These are phyloP conservation scores for Takifugu rubripes DNA, from an alignment of 2,797 vertebrate species.

Conservation along the genomic window DNA sequence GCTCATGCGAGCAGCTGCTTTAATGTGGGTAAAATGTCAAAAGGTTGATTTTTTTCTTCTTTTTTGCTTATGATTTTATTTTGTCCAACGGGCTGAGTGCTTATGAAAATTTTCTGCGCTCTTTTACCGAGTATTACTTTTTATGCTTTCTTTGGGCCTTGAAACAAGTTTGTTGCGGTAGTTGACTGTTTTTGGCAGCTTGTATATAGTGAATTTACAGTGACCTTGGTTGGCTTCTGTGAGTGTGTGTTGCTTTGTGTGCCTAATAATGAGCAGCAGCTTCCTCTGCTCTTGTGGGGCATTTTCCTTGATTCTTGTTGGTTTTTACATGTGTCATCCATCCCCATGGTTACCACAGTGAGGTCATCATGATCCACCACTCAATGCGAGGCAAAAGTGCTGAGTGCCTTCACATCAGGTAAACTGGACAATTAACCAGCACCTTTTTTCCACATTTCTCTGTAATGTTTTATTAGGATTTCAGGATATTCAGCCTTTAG, in stretches of 20 bases:
- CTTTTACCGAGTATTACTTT: not conserved
- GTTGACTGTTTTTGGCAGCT: not conserved
- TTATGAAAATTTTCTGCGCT: not conserved
- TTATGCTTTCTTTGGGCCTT: constrained; percentile 7
- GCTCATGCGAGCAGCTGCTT: not conserved
- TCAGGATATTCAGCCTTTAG: not conserved
- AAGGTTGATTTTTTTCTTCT: not conserved
- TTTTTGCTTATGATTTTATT: not conserved
- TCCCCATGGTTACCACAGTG: constrained; percentile 94
- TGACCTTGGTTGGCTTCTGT: constrained; percentile 13
- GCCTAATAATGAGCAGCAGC: constrained; percentile 28
- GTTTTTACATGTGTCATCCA: constrained; percentile 87
- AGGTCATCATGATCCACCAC: constrained; percentile 97
- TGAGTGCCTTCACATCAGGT: constrained; percentile 97
- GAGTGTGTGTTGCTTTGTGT: constrained; percentile 21
- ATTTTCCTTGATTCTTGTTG: constrained; percentile 67
- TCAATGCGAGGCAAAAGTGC: constrained; percentile 98
- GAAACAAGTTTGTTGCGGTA: constrained; percentile 12
- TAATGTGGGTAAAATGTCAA: constrained; percentile 7
- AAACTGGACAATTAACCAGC: constrained; percentile 68
- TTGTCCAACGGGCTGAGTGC: not conserved
- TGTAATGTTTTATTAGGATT: not conserved
- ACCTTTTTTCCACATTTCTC: constrained; percentile 22
- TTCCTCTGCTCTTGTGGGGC: constrained; percentile 68
- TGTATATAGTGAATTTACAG: constrained; percentile 12